phyloP scores from a whole-genome alignment of 2,797 vertebrate genomes.

The Alcedo quadribrachys region DNA sequence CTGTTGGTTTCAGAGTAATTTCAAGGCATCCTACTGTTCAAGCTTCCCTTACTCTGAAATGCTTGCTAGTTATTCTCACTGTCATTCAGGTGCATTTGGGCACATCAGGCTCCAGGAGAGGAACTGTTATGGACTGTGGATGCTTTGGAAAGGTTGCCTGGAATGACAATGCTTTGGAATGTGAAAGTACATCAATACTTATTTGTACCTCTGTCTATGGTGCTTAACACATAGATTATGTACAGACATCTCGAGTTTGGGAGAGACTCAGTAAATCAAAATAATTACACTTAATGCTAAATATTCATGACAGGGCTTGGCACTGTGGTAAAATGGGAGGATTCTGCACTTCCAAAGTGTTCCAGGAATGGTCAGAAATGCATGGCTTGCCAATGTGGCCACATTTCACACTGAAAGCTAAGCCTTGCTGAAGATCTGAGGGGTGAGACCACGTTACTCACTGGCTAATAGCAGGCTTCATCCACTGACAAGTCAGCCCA shows the following conservation, averaged over 20 bases:
- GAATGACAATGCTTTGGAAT: neutral
- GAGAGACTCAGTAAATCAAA: neutral
- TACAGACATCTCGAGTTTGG: neutral
- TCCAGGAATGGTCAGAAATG: neutral
- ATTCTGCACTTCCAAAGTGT: neutral
- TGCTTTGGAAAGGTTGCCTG: neutral
- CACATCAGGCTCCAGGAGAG: neutral
- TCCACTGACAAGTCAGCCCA: constrained; percentile 7
- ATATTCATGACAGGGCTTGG: neutral
- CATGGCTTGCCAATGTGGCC: neutral
- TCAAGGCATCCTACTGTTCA: neutral
- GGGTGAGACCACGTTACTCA: neutral
- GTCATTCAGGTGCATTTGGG: neutral
- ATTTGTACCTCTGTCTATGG: neutral
- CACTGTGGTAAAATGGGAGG: neutral
- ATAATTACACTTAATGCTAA: neutral
- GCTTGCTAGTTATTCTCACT: neutral
- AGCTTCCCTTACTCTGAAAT: neutral
- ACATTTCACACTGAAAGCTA: neutral
- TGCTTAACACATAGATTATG: neutral
- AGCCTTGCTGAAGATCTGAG: neutral
- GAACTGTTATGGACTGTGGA: neutral
- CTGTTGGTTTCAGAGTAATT: neutral
- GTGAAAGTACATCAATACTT: neutral
- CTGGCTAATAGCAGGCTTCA: constrained; percentile 47